A percentile compares a stretch with the other conserved stretches of the same genome.
phyloP scores from a whole-genome alignment of 92 coral and sea anemone species.

The Actinostola sp. region DNA sequence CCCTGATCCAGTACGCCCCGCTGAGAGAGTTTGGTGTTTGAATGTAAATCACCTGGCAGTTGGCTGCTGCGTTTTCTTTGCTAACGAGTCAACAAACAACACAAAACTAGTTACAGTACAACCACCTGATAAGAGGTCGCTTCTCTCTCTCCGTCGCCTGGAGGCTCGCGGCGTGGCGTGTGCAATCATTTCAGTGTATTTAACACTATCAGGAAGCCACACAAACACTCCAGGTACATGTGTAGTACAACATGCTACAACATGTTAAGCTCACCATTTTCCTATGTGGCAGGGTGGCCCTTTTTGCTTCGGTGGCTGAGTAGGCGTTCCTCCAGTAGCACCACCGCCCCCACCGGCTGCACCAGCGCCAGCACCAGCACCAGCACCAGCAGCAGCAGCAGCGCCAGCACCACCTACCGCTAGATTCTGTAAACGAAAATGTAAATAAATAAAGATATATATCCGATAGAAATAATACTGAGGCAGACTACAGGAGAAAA shows the following conservation, averaged over 20 bases:
- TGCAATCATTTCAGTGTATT: no score
- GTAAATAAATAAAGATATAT: no score
- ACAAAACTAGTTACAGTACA: no score
- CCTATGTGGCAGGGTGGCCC: constrained; percentile 72
- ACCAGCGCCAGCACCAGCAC: no score
- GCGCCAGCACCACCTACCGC: neutral
- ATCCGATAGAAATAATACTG: no score
- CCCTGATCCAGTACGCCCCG: constrained; percentile 86
- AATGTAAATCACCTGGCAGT: constrained; percentile 74
- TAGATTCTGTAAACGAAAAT: neutral
- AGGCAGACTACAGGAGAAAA: no score
- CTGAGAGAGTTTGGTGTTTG: constrained; percentile 68
- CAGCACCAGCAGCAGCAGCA: no score
- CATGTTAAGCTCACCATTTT: constrained; percentile 79
- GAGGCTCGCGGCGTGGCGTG: no score
- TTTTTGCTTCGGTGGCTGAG: neutral
- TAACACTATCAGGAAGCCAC: no score
- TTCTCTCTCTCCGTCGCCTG: neutral
- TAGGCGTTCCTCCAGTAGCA: neutral
- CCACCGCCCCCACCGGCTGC: constrained; percentile 11
- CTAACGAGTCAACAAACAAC: constrained; percentile 27
- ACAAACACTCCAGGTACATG: no score
- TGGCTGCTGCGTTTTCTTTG: constrained; percentile 77
- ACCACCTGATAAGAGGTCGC: no score
- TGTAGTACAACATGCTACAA: neutral